phyloP scores from a whole-genome alignment of 2,797 vertebrate genomes.

The Lithobates pipiens region DNA sequence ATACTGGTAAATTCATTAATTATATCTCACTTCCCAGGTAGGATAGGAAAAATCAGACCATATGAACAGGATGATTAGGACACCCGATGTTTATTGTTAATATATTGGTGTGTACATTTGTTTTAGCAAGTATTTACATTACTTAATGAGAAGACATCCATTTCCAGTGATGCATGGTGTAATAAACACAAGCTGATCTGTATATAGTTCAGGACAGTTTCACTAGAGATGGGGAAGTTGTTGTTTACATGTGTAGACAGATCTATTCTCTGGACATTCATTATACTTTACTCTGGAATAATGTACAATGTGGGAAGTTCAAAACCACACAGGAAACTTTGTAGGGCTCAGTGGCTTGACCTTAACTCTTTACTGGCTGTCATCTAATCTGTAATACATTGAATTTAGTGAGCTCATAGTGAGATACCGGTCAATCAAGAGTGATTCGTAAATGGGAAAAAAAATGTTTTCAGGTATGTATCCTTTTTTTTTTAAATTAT shows the following conservation, averaged over 20 bases:
- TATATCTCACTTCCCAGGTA: too few relatives aligned
- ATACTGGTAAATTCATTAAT: too few relatives aligned
- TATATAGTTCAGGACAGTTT: neutral
- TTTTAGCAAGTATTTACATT: constrained; percentile 12
- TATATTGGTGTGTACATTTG: neutral
- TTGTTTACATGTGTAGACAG: neutral
- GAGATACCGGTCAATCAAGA: too few relatives aligned
- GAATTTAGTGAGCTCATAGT: too few relatives aligned
- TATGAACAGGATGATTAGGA: neutral
- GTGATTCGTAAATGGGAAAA: too few relatives aligned
- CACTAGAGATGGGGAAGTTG: neutral
- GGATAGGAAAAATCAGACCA: neutral
- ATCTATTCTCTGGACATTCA: neutral
- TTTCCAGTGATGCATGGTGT: neutral
- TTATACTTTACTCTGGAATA: neutral
- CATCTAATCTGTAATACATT: too few relatives aligned
- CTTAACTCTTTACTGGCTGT: too few relatives aligned
- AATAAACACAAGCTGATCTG: neutral
- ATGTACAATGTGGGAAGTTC: too few relatives aligned
- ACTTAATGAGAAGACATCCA: constrained; percentile 4
- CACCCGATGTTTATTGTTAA: neutral
- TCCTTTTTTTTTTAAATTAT: too few relatives aligned
- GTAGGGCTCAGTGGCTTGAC: too few relatives aligned
- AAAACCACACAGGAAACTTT: too few relatives aligned
- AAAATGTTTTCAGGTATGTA: too few relatives aligned